phyloP scores from a whole-genome alignment of 2,888 invertebrate species.

The Argyra leucocephala region DNA sequence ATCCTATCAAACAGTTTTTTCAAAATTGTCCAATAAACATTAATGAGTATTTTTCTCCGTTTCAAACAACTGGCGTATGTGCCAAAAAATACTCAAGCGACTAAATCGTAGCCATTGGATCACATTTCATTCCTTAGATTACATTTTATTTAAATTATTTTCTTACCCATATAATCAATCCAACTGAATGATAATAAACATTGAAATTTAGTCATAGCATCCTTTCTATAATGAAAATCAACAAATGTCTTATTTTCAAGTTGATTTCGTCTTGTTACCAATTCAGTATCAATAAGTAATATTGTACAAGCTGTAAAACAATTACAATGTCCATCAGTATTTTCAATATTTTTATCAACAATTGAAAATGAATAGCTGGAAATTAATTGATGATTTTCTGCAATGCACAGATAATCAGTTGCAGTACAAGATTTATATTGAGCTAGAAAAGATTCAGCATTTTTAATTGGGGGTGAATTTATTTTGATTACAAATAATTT shows the following conservation, averaged over 20 bases:
- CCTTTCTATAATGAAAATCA: background rate
- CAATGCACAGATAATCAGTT: background rate
- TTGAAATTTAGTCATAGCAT: background rate
- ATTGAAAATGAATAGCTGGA: background rate
- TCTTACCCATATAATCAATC: background rate
- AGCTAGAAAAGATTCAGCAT: background rate
- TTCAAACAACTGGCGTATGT: no score
- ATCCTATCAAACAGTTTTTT: no score
- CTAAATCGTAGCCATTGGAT: no score
- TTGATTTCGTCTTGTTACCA: background rate
- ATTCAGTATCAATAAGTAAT: background rate
- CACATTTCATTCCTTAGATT: no score
- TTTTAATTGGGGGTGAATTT: no score
- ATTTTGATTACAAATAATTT: no score
- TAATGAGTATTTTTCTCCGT: no score
- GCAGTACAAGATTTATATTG: background rate
- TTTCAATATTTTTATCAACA: background rate
- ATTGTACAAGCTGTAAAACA: background rate
- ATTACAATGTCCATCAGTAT: background rate
- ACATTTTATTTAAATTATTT: no score
- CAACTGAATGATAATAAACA: constrained; percentile 1
- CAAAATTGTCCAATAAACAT: no score
- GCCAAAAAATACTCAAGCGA: no score
- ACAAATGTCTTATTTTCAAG: background rate
- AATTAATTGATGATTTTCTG: background rate